Evolutionary conservation across 2,888 invertebrate genomes (phyloP).

Genomic region (Microctonus hyperodae): DNA sequence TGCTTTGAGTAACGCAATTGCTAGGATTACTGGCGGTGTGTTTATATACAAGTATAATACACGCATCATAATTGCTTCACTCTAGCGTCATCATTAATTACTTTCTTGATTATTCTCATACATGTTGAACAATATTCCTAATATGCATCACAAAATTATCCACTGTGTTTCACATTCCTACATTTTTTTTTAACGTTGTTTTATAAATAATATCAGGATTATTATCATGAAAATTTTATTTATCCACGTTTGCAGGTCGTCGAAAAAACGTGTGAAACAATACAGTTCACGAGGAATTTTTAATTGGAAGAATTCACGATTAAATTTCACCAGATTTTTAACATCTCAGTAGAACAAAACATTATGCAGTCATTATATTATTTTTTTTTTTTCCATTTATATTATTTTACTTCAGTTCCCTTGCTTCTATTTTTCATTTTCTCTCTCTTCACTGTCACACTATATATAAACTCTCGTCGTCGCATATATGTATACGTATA

Average conservation of each 20-base stretch:
- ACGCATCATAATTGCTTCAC: slow-evolving; percentile 17
- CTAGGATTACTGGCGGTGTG: slow-evolving; percentile 34
- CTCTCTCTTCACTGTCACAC: slow-evolving; percentile 13
- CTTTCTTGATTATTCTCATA: background rate
- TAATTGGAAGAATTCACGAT: slow-evolving; percentile 4
- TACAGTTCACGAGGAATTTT: background rate
- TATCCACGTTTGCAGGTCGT: too few species aligned
- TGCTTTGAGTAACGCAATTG: slow-evolving; percentile 26
- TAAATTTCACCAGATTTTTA: background rate
- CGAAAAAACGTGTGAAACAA: background rate
- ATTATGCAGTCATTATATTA: slow-evolving; percentile 22
- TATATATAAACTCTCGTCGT: background rate
- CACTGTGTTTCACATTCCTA: too few species aligned
- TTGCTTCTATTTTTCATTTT: background rate
- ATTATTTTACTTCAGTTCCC: slow-evolving; percentile 4
- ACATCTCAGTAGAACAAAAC: background rate
- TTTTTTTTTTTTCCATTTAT: background rate
- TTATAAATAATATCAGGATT: too few species aligned
- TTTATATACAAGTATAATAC: slow-evolving; percentile 32
- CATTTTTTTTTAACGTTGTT: too few species aligned
- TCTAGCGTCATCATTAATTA: background rate
- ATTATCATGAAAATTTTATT: too few species aligned
- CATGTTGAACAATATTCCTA: too few species aligned
- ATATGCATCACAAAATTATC: too few species aligned
- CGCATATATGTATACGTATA: background rate